Evolutionary conservation across 1,140 invertebrate genomes (phyloP), one percentile per base, ranked within the genome.

Genomic region (Apis cerana): DNA sequence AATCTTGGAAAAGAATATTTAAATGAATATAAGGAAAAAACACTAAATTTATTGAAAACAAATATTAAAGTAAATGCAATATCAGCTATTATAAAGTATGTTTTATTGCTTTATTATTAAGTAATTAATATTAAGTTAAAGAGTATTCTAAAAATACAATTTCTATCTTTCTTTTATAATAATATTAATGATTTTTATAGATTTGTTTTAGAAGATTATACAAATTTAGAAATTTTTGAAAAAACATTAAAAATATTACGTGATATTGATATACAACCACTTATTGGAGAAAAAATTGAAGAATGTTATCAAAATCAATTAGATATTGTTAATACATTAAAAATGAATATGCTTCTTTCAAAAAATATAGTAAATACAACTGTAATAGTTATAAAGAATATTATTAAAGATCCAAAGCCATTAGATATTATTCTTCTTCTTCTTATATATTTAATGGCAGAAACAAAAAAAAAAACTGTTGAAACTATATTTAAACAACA

Each of bases 341-440:
- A 91, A 83, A 90, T 87, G 68, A 91, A 27, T 77, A 85, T 94
- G 23, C 58, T 90, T 11, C 68, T 89, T 23, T 88, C 89, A 8
- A 93, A 92, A 84, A 86, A 90, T 67, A 79, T 92, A 72, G 56
- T 64, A 9, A 82, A 92, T n/a, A 80, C 86, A 10, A 86, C 91
- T 9, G n/a, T 91, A n/a, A 64, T 65, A 19, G 65, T 94, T 19
- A 72, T 92, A 33, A 91, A 89, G 76, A 79, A 77, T 15, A 80
- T 85, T 74, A 83, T 81, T n/a, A 88, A 89, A 23, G 85, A 92
- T 58, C 84, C 92, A 50, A 91, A 91, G 79, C 88, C 92, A 12
- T 85, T 94, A 69, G 92, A 94, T 83, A 79, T 94, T 11, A 91
- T 94, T 33, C 83, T 94, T 67, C 71, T 91, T 10, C 83, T 94